Percentiles rank a stretch among this genome's conserved stretches.
Conservation (phyloP, 2,797 vertebrate genomes). For the Alectoris magna region DNA sequence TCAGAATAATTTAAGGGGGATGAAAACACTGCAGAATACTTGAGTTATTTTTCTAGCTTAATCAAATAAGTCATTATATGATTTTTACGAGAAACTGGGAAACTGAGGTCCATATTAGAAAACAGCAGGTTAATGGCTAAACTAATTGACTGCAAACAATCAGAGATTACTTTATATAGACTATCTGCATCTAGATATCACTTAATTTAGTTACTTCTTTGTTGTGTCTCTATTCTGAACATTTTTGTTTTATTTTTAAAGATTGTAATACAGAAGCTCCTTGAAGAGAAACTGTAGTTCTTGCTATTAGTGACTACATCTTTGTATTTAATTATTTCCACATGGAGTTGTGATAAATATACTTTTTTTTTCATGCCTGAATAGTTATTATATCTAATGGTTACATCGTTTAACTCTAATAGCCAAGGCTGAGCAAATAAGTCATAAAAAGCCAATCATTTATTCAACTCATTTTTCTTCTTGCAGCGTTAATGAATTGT, state of each 20-base stretch:
- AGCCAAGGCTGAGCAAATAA: constrained; percentile 25
- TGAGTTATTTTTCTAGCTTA: not conserved
- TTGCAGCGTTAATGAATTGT: constrained; percentile 1
- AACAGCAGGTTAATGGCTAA: not conserved
- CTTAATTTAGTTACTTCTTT: not conserved
- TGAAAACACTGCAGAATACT: not conserved
- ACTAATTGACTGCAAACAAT: not conserved
- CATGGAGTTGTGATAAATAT: not conserved
- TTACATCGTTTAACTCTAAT: constrained; percentile 1
- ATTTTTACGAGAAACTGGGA: not conserved
- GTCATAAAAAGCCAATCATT: constrained; percentile 21
- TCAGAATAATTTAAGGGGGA: constrained; percentile 4
- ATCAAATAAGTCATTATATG: not conserved
- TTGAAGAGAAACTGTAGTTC: not conserved
- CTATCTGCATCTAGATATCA: not conserved
- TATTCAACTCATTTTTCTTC: not conserved
- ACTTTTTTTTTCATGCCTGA: not conserved
- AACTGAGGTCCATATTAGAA: not conserved
- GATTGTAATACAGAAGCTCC: not conserved
- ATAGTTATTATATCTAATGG: constrained; percentile 26
- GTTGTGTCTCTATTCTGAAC: not conserved
- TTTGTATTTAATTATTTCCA: not conserved
- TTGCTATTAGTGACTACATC: not conserved
- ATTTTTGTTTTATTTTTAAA: not conserved
- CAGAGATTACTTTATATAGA: not conserved